Base-by-base conservation (phyloP, 2,113 vertebrate species). In the Pluvianellus socialis region DNA sequence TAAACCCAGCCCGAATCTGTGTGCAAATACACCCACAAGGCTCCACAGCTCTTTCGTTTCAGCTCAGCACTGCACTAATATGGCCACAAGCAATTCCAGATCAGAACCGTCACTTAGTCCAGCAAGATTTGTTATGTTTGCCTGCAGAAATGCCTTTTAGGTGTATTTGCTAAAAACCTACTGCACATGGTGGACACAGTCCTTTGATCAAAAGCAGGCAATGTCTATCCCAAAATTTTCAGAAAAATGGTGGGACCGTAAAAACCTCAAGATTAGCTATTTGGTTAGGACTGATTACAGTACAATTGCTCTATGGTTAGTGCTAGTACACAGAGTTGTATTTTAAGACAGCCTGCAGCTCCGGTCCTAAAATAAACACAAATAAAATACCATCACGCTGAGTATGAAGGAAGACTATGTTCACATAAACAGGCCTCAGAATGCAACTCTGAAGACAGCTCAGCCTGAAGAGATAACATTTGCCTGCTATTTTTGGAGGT, bases 301-400 rank as follows among this genome's bases (percentile, higher is more conserved):
- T n/a, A 67, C 44, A 49, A 28, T 49, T 49, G 27, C 71, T 79
- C 42, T 38, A 24, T 15, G 38, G n/a, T 44, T 76, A 82, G 28
- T 1, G 0, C 19, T n/a, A 62, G 58, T 27, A 42, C 44, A 67
- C 23, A 65, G 83, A 30, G 59, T 3, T 76, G 61, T 91, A 91
- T 97, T 95, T 97, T 93, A 91, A 93, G 89, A 91, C 10, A 56
- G 81, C 62, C 63, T 90, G 74, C 56, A 77, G 87, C 38, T 72
- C 53, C 67, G 20, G 32, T 86, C 74, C 42, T n/a, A 96, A 96
- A 96, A 96, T 95, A 96, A 96, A 93, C 79, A 91, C 79, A 92
- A 90, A 94, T 65, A 79, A 85, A 95, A 97, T 96, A 70, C 91
- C 84, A 86, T 47, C 10, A 7, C 8, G 2, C 70, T 92, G 80